Percentiles rank a stretch among this genome's conserved stretches.
Conservation (phyloP, 2,113 vertebrate genomes). For the Sminthopsis crassicaudata region DNA sequence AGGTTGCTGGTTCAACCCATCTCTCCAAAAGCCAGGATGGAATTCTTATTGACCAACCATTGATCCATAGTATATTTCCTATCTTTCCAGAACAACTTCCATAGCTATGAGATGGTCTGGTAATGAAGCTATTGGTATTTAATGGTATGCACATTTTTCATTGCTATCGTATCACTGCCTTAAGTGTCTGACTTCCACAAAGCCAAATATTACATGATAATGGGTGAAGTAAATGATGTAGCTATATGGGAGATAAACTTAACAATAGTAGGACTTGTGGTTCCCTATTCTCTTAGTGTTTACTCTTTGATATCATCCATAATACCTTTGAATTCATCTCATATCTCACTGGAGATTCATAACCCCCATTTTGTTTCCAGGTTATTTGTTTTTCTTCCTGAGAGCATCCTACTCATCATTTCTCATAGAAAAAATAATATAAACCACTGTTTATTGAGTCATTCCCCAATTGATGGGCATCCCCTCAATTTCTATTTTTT, state of each 20-base stretch:
- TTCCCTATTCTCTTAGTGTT: no score
- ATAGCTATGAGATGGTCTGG: background rate
- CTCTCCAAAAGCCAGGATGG: background rate
- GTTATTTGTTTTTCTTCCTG: no score
- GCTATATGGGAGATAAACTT: background rate
- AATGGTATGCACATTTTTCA: no score
- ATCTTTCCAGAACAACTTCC: background rate
- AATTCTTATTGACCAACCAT: background rate
- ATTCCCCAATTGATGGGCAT: no score
- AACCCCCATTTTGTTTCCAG: no score
- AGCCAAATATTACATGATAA: background rate
- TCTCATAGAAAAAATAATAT: no score
- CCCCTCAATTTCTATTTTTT: no score
- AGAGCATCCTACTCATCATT: no score
- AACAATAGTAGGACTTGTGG: background rate
- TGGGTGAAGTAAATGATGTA: background rate
- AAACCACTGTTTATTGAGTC: no score
- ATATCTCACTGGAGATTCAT: no score
- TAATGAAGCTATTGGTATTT: background rate
- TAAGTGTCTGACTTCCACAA: background rate
- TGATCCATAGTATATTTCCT: background rate
- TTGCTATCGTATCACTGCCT: background rate
- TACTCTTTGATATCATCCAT: no score
- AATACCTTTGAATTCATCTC: no score
- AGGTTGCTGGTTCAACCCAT: background rate